phyloP scores from a whole-genome alignment of 2,888 invertebrate species.

The Epistrophe grossulariae region DNA sequence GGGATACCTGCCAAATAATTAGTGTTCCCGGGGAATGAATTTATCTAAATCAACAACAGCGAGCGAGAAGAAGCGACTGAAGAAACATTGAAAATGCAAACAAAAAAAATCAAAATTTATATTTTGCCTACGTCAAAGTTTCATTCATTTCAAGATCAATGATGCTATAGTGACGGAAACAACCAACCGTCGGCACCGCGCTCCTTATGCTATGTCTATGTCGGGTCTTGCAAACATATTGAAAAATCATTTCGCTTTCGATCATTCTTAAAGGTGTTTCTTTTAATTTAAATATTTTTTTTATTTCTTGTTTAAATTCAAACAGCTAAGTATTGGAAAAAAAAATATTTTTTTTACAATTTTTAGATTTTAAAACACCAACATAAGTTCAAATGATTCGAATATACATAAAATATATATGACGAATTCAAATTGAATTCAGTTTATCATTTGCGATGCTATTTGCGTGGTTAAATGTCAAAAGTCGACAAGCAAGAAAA shows the following conservation, averaged over 20 bases:
- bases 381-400: not conserved
- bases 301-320: not conserved
- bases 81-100: constrained; percentile 22
- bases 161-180: constrained; percentile 63
- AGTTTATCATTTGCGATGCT: not conserved
- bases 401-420: not conserved
- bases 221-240: constrained; percentile 40
- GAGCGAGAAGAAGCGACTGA: constrained; percentile 19
- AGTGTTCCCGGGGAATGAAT: constrained; percentile 70
- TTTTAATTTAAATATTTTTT: not conserved
- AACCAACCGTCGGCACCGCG: constrained; percentile 9
- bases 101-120: constrained; percentile 18
- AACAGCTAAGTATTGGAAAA: not conserved
- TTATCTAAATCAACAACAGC: constrained; percentile 39
- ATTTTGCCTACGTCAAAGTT: constrained; percentile 70
- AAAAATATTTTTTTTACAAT: not conserved
- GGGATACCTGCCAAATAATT: constrained; percentile 72
- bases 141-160: constrained; percentile 77
- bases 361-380: not conserved
- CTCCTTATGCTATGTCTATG: constrained; percentile 31
- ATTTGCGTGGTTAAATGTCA: not conserved
- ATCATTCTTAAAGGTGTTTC: constrained; percentile 5
- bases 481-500: not conserved
- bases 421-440: not conserved
- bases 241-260: constrained; percentile 19